Conservation (phyloP, 2,797 vertebrate genomes). For the Antennarius maculatus region DNA sequence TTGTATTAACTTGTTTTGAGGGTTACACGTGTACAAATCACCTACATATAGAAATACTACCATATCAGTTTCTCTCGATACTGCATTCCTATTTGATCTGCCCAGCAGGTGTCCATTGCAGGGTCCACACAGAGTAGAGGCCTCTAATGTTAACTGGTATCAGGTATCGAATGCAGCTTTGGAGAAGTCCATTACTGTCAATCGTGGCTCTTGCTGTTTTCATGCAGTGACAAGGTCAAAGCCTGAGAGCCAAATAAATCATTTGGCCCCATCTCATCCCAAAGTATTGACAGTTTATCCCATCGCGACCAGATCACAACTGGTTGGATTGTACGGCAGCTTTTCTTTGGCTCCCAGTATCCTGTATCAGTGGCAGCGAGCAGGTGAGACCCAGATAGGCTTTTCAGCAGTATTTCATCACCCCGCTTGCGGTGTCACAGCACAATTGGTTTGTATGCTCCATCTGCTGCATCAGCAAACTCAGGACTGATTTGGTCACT, state of each 20-base stretch:
- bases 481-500: constrained; percentile 76
- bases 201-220: constrained; percentile 8
- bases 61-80: not conserved
- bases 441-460: constrained; percentile 77
- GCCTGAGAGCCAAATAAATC: constrained; percentile 30
- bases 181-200: constrained; percentile 21
- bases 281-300: constrained; percentile 30
- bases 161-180: constrained; percentile 8
- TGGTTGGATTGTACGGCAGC: constrained; percentile 17
- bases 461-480: constrained; percentile 80
- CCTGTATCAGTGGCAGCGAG: constrained; percentile 44
- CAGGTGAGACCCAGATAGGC: constrained; percentile 81
- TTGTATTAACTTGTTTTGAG: too few relatives aligned
- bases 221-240: constrained; percentile 15
- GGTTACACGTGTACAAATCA: too few relatives aligned
- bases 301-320: constrained; percentile 25
- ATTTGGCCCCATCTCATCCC: constrained; percentile 1
- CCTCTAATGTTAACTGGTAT: not conserved
- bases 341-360: constrained; percentile 38
- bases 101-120: not conserved
- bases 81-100: too few relatives aligned
- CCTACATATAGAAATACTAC: too few relatives aligned
- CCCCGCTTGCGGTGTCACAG: constrained; percentile 77
- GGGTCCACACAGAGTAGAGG: not conserved
- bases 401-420: constrained; percentile 79